phyloP scores from a whole-genome alignment of 2,888 invertebrate genomes.

The Cylloceria caligata region DNA sequence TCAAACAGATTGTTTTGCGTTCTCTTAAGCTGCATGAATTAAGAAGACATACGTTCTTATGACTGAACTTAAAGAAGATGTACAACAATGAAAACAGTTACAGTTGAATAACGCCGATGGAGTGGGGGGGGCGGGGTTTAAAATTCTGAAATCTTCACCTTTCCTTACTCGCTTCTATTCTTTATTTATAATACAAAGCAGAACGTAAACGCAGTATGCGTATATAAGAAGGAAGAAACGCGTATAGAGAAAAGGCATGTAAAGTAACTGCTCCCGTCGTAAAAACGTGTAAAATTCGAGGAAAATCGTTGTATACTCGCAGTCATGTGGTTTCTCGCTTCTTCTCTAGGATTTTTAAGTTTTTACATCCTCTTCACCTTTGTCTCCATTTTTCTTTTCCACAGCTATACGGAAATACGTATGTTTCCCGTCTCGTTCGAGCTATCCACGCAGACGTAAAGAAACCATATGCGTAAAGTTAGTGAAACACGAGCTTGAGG shows the following conservation, averaged over 20 bases:
- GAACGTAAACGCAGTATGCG: constrained; percentile 22
- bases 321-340: constrained; percentile 35
- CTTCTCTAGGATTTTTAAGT: constrained; percentile 34
- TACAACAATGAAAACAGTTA: background rate
- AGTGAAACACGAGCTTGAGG: constrained; percentile 47
- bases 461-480: background rate
- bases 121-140: background rate
- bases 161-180: background rate
- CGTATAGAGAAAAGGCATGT: constrained; percentile 48
- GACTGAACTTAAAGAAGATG: background rate
- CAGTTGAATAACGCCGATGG: constrained; percentile 7
- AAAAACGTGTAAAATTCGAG: constrained; percentile 59
- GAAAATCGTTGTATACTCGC: constrained; percentile 59
- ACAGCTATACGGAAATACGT: constrained; percentile 33
- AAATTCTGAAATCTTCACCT: background rate
- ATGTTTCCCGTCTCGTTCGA: constrained; percentile 32
- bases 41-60: background rate
- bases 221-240: constrained; percentile 33
- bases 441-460: constrained; percentile 33
- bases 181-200: background rate
- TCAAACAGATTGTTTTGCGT: background rate
- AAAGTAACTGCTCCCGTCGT: constrained; percentile 61
- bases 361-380: constrained; percentile 23
- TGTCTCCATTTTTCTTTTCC: constrained; percentile 19
- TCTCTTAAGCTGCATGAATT: background rate